A percentile compares a stretch with the other conserved stretches of the same genome.
Conservation (phyloP, 2,797 vertebrate genomes). For the Tokudaia tokunoshimensis region DNA sequence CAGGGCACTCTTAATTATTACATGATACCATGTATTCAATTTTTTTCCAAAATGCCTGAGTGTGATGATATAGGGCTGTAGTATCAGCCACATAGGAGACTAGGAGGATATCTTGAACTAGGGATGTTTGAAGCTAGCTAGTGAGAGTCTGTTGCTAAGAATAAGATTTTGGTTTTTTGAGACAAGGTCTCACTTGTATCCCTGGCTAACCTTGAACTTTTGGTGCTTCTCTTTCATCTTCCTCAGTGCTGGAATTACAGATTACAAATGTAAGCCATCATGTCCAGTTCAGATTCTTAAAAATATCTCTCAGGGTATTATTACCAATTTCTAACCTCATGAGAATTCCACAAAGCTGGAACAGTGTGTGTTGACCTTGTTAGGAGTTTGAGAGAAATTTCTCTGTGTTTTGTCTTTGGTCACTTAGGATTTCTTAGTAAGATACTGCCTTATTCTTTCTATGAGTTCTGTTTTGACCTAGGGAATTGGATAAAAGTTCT, state of each 20-base stretch:
- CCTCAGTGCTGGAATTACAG: not conserved
- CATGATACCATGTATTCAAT: not conserved
- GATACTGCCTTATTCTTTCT: not conserved
- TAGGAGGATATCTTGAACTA: not conserved
- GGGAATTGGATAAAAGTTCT: constrained; percentile 4
- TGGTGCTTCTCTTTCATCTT: not conserved
- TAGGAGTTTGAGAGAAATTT: constrained; percentile 2
- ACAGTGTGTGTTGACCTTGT: not conserved
- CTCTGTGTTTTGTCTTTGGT: not conserved
- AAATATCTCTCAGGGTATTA: not conserved
- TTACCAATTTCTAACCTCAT: not conserved
- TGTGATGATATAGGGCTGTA: too few relatives aligned
- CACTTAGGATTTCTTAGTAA: not conserved
- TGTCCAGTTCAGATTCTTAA: not conserved
- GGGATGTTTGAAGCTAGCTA: not conserved
- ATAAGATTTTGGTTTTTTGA: not conserved
- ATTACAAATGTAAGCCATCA: not conserved
- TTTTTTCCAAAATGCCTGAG: constrained; percentile 5
- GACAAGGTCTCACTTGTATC: not conserved
- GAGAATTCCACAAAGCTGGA: not conserved
- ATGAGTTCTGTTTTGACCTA: constrained; percentile 35
- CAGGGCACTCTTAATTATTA: not conserved
- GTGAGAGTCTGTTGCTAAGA: not conserved
- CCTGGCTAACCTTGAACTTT: not conserved
- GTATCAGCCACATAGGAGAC: not conserved